A percentile compares a stretch with the other conserved stretches of the same genome.
These are phyloP conservation scores for Gasterosteus nipponicus DNA, from an alignment of 2,113 vertebrate genomes.

Conservation along the genomic window DNA sequence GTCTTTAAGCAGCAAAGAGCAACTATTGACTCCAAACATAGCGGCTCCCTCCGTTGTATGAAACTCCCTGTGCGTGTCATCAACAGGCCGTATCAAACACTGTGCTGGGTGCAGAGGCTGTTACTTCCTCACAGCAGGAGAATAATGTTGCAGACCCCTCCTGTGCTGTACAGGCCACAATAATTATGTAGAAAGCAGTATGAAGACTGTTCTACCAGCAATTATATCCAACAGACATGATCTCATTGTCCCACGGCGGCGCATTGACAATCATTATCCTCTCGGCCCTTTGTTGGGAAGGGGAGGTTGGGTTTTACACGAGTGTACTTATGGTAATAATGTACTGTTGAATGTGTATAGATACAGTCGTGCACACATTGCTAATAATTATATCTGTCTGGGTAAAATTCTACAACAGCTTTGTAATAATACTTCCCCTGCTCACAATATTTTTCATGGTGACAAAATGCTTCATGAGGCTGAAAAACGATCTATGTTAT, in stretches of 20 bases:
- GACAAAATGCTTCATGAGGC: neutral
- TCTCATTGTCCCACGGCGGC: slow-evolving; percentile 58
- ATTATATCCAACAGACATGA: slow-evolving; percentile 74
- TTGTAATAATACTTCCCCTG: neutral
- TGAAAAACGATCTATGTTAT: neutral
- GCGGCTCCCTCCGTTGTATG: slow-evolving; percentile 16
- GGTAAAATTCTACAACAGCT: neutral
- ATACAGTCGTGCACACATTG: neutral
- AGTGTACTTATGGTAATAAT: neutral
- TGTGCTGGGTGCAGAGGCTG: slow-evolving; percentile 35
- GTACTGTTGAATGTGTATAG: neutral
- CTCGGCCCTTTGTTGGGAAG: slow-evolving; percentile 26
- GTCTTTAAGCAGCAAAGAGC: slow-evolving; percentile 32
- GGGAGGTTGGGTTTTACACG: neutral
- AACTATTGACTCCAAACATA: slow-evolving; percentile 32
- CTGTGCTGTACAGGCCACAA: slow-evolving; percentile 47
- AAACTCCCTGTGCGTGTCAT: slow-evolving; percentile 32
- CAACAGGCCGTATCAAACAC: slow-evolving; percentile 33
- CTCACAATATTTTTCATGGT: neutral
- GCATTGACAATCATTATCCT: slow-evolving; percentile 33
- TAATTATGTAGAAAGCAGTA: slow-evolving; percentile 60
- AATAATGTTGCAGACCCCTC: slow-evolving; percentile 57
- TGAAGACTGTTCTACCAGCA: slow-evolving; percentile 61
- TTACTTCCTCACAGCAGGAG: slow-evolving; percentile 61
- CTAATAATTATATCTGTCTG: neutral